Evolutionary conservation across 2,113 vertebrate genomes (phyloP).

Genomic region (Myiozetetes cayanensis): DNA sequence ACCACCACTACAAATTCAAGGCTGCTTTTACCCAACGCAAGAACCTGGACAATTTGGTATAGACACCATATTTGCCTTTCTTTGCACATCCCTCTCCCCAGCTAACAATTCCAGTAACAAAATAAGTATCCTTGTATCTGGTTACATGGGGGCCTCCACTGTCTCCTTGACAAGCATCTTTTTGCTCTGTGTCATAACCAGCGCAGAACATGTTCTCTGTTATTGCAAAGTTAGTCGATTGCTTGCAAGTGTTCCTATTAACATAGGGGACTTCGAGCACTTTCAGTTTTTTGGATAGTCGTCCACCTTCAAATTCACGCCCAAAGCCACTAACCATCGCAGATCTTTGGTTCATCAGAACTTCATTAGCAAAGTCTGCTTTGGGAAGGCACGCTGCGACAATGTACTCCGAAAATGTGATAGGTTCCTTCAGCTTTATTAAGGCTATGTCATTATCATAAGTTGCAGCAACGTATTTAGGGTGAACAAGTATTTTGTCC

Average conservation of each 20-base stretch:
- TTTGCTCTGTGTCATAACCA: conserved; percentile 76
- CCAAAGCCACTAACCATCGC: conserved; percentile 90
- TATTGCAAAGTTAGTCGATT: conserved; percentile 81
- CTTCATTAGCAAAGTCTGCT: conserved; percentile 83
- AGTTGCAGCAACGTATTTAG: conserved; percentile 66
- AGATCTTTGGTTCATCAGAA: conserved; percentile 78
- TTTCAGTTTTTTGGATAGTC: conserved; percentile 75
- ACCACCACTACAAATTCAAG: conserved; percentile 21
- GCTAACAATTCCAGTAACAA: conserved; percentile 90
- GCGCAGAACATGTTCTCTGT: conserved; percentile 92
- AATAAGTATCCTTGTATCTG: conserved; percentile 79
- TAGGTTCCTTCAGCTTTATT: conserved; percentile 81
- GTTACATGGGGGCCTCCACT: conserved; percentile 95
- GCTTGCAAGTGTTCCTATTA: conserved; percentile 79
- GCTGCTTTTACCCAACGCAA: conserved; percentile 78
- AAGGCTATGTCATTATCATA: conserved; percentile 90
- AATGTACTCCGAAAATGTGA: conserved; percentile 77
- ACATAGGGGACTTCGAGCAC: conserved; percentile 84
- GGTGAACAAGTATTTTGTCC: conserved; percentile 75
- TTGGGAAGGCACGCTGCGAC: conserved; percentile 88
- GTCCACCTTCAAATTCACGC: conserved; percentile 75
- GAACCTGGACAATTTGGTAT: conserved; percentile 89
- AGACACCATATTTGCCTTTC: conserved; percentile 88
- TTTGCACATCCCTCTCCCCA: conserved; percentile 95
- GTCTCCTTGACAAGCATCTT: conserved; percentile 93